Evolutionary conservation across 2,113 vertebrate species (phyloP), one percentile per base, ranked within the genome.

Genomic region (Paratilapia polleni): DNA sequence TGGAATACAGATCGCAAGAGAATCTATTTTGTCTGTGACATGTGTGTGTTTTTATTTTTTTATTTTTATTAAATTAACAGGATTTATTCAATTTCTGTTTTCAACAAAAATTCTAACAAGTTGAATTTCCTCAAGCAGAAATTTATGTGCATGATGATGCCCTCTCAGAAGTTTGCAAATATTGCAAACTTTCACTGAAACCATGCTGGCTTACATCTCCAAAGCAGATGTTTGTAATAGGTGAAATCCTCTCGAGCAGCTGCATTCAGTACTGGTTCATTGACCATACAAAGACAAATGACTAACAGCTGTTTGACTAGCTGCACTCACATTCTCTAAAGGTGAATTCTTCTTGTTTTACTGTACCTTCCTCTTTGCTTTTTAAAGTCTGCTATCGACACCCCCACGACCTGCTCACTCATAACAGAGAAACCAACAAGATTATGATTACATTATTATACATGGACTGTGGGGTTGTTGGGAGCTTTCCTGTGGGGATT

Each of bases 251-350:
- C 92, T 73, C 26, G 49, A 96, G 94, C 95, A 96, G 94, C 96
- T 96, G 95, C 90, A 73, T 91, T 94, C 87, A 90, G 94, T 92
- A 92, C 94, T 94, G 94, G 88, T 94, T 95, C 93, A 94, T 93
- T 66, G 91, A 94, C 89, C 92, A 90, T 91, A 95, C 38, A 79
- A 96, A 97, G 96, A 97, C 93, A 96, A 97, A 97, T 97, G 93
- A 93, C 89, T 85, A 96, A 93, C 97, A 97, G 95, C 96, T 97
- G 97, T 89, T 93, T 97, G 85, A 95, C 91, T 90, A 90, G 94
- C 91, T 94, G 96, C 91, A 86, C 85, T 92, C 88, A 77, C 89
- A 88, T 94, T 91, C 80, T 93, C 88, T 63, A 85, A 90, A 94
- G 93, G 87, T 89, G 79, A 91, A 88, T 82, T 34, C n/a, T 87